Base-by-base conservation (phyloP, 2,113 vertebrate genomes). In the Labeo catla region DNA sequence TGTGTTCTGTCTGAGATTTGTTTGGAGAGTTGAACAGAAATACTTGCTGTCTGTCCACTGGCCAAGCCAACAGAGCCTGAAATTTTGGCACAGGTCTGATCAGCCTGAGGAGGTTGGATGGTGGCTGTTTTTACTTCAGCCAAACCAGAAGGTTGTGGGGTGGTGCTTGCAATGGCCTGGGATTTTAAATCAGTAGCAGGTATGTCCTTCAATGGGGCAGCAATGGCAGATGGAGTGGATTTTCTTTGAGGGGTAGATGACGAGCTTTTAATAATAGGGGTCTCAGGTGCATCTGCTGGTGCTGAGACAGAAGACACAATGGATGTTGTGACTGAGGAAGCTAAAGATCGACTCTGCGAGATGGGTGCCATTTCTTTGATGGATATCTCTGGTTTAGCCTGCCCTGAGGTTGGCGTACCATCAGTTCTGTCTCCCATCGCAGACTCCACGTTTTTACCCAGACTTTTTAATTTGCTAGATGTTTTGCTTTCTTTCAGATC, bases 181-280 rank as follows among this genome's bases (percentile, higher is more conserved):
- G 72, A 43, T 11, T 89, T 76, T 2, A 81, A 34, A 68, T 84
- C 87, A 23, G 39, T 57, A 34, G 66, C 63, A 87, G 66, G 52
- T 39, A 70, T 47, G 8, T 63, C 50, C 11, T 89, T 89, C 0
- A 49, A 50, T 63, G 90, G 76, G 39, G 49, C 36, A 23, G 73
- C 21, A 74, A 90, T 86, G 1, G 87, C 85, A 47, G 89, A 87
- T 84, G 84, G 86, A 86, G 89, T 63, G 39, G 5, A 77, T n/a
- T 82, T 86, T 86, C 79, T 87, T 63, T 89, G 90, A 84, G 85
- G 82, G 11, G 84, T 81, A 61, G 81, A 76, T 86, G 73, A 84
- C n/a, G 74, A 36, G 9, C 59, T 72, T 83, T 6, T 80, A 72
- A 78, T 83, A 76, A 88, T 70, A 28, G 43, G 76, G 8, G 13